phyloP scores from a whole-genome alignment of 2,113 vertebrate species.

The Carlito syrichta region DNA sequence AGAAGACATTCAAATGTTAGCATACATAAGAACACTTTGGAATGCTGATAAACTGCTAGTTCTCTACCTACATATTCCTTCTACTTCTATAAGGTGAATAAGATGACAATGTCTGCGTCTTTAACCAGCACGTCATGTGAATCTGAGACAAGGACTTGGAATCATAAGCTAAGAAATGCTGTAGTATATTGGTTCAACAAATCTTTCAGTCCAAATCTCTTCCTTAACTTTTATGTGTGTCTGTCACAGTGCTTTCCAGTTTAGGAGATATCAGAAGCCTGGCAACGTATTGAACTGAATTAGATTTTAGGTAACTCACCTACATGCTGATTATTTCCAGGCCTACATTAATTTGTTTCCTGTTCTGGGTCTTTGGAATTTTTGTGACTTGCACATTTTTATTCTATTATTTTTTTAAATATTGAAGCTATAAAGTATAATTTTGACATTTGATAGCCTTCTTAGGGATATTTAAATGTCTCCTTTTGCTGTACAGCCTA shows the following conservation, averaged over 20 bases:
- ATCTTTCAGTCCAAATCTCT: neutral
- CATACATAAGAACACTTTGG: neutral
- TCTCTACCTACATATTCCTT: neutral
- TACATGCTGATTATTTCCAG: constrained; percentile 46
- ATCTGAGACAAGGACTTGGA: neutral
- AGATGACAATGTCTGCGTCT: neutral
- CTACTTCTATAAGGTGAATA: neutral
- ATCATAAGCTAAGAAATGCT: neutral
- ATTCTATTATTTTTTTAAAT: constrained; percentile 38
- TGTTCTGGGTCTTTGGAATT: constrained; percentile 27
- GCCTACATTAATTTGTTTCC: constrained; percentile 9
- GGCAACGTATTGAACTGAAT: neutral
- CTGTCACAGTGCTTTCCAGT: neutral
- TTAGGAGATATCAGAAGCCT: neutral
- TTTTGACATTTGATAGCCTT: constrained; percentile 40
- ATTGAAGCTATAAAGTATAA: constrained; percentile 49
- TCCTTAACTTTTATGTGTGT: neutral
- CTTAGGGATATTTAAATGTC: constrained; percentile 10
- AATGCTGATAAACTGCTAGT: neutral
- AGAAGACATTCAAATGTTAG: neutral
- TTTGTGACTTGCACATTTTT: constrained; percentile 53
- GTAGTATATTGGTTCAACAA: neutral
- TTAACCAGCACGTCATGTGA: neutral
- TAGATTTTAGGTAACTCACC: constrained; percentile 15
- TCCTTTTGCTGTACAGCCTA: neutral